Conservation (phyloP, 2,797 vertebrate species). For the Leptoclinus maculatus region DNA sequence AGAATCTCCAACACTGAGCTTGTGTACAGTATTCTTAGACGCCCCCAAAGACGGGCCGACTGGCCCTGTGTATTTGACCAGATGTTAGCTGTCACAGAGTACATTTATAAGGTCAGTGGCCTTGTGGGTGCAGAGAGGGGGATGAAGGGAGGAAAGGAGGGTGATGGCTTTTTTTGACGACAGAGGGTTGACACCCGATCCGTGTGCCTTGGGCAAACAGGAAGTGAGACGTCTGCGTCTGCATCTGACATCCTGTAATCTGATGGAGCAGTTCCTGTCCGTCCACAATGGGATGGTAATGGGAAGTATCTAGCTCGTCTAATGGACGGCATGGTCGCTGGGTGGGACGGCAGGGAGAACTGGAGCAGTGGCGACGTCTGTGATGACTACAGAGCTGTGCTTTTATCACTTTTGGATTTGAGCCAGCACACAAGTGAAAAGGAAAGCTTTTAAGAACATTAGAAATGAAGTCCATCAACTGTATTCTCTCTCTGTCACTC, state of each 20-base stretch:
- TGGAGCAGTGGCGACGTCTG: constrained; percentile 13
- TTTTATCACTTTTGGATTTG: constrained; percentile 44
- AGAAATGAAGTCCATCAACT: constrained; percentile 22
- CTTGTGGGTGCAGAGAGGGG: constrained; percentile 22
- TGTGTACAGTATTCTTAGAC: neutral
- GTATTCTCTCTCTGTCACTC: constrained; percentile 31
- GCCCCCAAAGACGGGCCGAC: neutral
- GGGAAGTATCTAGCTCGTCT: constrained; percentile 36
- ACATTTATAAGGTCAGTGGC: constrained; percentile 54
- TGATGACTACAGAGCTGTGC: constrained; percentile 21
- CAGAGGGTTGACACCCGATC: constrained; percentile 71
- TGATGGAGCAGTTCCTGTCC: constrained; percentile 65
- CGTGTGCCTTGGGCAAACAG: constrained; percentile 67
- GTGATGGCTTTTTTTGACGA: constrained; percentile 35
- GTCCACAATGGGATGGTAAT: constrained; percentile 56
- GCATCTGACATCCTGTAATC: constrained; percentile 55
- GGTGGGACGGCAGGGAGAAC: neutral
- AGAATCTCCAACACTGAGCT: neutral
- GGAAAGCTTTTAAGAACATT: constrained; percentile 52
- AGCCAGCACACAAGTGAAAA: constrained; percentile 39
- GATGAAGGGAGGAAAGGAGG: constrained; percentile 25
- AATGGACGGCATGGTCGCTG: constrained; percentile 24
- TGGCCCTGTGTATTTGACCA: constrained; percentile 48
- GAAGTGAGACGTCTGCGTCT: constrained; percentile 57
- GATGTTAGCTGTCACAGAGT: constrained; percentile 63